phyloP scores from a whole-genome alignment of 1,140 invertebrate species.

The Anastrepha obliqua region DNA sequence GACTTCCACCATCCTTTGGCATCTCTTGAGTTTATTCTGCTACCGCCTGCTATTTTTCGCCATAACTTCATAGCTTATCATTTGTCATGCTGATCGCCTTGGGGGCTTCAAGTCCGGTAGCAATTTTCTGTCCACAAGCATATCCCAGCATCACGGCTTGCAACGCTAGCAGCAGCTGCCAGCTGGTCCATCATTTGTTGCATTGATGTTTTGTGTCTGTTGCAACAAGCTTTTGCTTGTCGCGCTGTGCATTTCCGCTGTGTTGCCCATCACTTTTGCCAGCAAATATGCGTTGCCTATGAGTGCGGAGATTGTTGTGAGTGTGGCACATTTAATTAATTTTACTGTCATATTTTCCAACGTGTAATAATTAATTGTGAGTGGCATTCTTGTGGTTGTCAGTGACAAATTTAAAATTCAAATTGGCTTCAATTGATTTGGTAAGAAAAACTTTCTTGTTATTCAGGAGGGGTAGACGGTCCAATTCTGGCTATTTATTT shows the following conservation, averaged over 20 bases:
- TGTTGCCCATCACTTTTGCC: background rate
- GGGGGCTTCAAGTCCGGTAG: constrained; percentile 8
- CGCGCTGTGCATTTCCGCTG: background rate
- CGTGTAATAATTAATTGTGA: constrained; percentile 19
- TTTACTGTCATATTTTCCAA: constrained; percentile 25
- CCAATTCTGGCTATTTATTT: too few relatives aligned
- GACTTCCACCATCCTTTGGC: background rate
- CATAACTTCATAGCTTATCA: constrained; percentile 24
- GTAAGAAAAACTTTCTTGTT: background rate
- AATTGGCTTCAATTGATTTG: background rate
- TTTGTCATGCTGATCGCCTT: constrained; percentile 37
- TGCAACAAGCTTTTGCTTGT: constrained; percentile 10
- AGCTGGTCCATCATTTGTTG: constrained; percentile 44
- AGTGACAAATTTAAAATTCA: background rate
- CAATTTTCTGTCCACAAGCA: constrained; percentile 23
- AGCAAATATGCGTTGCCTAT: background rate
- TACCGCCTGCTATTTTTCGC: background rate
- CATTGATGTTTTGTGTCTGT: background rate
- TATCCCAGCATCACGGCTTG: background rate
- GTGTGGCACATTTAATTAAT: background rate
- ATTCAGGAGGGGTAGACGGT: too few relatives aligned
- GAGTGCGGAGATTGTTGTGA: background rate
- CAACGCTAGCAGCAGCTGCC: background rate
- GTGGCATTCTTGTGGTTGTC: background rate
- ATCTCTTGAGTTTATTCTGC: background rate